Evolutionary conservation across 2,113 vertebrate genomes (phyloP).

Genomic region (Trachemys scripta): DNA sequence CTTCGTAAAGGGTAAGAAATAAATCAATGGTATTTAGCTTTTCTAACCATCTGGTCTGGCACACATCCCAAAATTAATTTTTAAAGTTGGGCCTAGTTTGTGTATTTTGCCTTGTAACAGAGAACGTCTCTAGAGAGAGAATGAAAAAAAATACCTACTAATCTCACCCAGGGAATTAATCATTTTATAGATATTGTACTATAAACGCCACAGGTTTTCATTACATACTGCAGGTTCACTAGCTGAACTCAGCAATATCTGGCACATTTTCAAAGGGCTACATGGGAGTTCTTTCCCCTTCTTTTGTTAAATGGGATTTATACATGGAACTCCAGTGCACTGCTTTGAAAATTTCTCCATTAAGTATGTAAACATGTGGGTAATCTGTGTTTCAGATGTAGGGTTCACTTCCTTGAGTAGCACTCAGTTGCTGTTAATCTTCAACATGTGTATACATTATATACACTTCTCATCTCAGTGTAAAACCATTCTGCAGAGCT

Average conservation of each 20-base stretch:
- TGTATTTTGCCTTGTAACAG: slow-evolving; percentile 73
- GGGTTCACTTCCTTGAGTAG: not conserved
- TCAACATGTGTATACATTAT: not conserved
- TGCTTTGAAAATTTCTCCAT: not conserved
- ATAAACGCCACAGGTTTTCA: not conserved
- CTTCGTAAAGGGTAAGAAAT: slow-evolving; percentile 83
- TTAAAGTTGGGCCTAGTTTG: slow-evolving; percentile 81
- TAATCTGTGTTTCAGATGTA: not conserved
- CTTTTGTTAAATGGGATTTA: not conserved
- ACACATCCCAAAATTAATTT: slow-evolving; percentile 79
- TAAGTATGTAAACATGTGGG: not conserved
- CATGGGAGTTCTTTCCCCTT: not conserved
- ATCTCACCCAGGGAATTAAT: slow-evolving; percentile 40
- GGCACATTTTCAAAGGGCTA: not conserved
- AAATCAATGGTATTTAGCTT: slow-evolving; percentile 86
- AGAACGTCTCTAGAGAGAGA: slow-evolving; percentile 53
- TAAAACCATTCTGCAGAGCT: slow-evolving; percentile 41
- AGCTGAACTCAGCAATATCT: not conserved
- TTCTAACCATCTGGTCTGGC: slow-evolving; percentile 85
- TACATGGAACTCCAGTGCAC: not conserved
- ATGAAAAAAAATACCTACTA: not conserved
- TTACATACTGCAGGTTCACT: not conserved
- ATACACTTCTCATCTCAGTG: not conserved
- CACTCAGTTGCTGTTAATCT: not conserved
- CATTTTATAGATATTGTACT: not conserved